Conservation (phyloP, 1,140 invertebrate genomes). For the Maniola jurtina region DNA sequence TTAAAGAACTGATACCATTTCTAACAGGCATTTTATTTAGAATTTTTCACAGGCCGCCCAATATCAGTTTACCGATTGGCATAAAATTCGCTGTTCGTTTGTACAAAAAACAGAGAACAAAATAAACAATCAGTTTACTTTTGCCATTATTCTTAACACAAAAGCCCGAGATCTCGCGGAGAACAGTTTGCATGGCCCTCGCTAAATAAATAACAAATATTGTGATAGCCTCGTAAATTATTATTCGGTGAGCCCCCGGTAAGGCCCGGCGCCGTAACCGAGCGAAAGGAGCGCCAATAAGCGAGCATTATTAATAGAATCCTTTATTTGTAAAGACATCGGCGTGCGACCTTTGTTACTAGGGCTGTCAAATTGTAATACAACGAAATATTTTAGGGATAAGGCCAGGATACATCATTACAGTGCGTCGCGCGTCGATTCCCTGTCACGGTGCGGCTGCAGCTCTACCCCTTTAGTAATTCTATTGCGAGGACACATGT, state of each 20-base stretch:
- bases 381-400: background rate
- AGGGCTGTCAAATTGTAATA: conserved; percentile 23
- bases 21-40: too few species aligned
- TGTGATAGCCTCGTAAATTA: conserved; percentile 47
- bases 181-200: conserved; percentile 34
- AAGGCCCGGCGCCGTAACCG: conserved; percentile 30
- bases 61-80: too few species aligned
- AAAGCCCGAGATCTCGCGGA: conserved; percentile 26
- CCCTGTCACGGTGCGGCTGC: too few species aligned
- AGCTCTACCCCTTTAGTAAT: too few species aligned
- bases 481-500: too few species aligned
- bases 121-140: conserved; percentile 25
- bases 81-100: too few species aligned
- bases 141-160: conserved; percentile 19
- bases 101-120: background rate
- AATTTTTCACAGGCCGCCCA: too few species aligned
- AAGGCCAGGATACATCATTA: too few species aligned
- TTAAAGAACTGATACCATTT: too few species aligned
- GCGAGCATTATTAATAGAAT: conserved; percentile 45
- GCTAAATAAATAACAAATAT: conserved; percentile 55
- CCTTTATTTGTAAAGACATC: conserved; percentile 38
- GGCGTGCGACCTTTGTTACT: conserved; percentile 25
- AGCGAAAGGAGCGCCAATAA: conserved; percentile 37
- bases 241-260: conserved; percentile 31
- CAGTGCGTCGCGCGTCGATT: too few species aligned